These are phyloP conservation scores for Phaetusa simplex DNA, from an alignment of 2,113 vertebrate genomes.

Conservation along the genomic window DNA sequence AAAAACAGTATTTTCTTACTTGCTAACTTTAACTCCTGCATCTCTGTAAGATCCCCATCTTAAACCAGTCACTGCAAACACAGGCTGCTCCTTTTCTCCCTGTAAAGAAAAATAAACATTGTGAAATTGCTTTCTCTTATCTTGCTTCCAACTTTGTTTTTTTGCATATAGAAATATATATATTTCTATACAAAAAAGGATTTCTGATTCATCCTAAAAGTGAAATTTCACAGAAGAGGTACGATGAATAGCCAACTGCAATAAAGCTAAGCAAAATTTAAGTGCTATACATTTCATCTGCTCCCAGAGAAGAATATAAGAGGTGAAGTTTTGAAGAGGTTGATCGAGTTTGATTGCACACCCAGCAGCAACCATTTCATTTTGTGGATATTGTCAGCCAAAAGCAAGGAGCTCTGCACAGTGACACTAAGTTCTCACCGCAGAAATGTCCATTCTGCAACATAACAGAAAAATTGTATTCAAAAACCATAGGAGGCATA, in stretches of 20 bases:
- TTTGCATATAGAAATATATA: neutral
- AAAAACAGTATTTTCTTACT: slow-evolving; percentile 76
- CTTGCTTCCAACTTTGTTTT: neutral
- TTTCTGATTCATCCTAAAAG: neutral
- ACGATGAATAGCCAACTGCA: neutral
- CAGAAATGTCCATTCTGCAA: neutral
- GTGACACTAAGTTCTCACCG: neutral
- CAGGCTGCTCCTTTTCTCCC: slow-evolving; percentile 92
- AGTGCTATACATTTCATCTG: neutral
- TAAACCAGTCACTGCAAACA: slow-evolving; percentile 90
- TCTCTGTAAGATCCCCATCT: slow-evolving; percentile 96
- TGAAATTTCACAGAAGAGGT: neutral
- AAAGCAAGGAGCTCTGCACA: neutral
- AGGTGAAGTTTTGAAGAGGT: neutral
- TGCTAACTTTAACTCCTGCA: slow-evolving; percentile 85
- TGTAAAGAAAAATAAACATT: slow-evolving; percentile 61
- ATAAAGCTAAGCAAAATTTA: neutral
- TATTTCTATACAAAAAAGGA: neutral
- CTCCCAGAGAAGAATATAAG: neutral
- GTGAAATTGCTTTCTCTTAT: neutral
- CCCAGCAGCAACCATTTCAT: neutral
- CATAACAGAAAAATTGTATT: neutral
- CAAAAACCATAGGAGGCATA: neutral
- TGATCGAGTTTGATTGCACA: neutral
- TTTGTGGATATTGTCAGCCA: neutral